Evolutionary conservation across 2,888 invertebrate species (phyloP).

Genomic region (Tachina grossa): DNA sequence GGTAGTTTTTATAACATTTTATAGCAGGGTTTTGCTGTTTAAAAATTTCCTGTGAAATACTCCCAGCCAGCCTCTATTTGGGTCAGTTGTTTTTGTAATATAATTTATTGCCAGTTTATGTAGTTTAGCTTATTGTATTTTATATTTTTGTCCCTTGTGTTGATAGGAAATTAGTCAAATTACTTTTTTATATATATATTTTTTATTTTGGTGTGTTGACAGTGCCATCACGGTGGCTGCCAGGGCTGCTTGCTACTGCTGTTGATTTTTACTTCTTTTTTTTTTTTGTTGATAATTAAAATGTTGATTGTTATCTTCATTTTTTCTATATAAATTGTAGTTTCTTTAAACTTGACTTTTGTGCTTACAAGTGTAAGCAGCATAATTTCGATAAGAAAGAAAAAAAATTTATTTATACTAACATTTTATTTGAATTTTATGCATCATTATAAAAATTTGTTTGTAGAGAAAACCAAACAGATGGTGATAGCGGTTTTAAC

Average conservation of each 20-base stretch:
- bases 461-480: background rate
- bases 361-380: conserved; percentile 24
- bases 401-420: background rate
- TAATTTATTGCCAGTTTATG: conserved; percentile 43
- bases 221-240: conserved; percentile 16
- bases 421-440: conserved; percentile 53
- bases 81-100: conserved; percentile 24
- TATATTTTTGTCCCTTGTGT: conserved; percentile 38
- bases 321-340: conserved; percentile 32
- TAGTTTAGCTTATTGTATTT: conserved; percentile 26
- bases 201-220: conserved; percentile 7
- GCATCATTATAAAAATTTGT: background rate
- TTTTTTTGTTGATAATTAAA: conserved; percentile 57
- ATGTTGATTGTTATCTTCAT: conserved; percentile 52
- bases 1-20: background rate
- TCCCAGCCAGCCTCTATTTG: background rate
- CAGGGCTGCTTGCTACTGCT: conserved; percentile 25
- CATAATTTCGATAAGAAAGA: conserved; percentile 26
- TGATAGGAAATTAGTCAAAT: conserved; percentile 66
- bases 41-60: conserved; percentile 62
- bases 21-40: background rate
- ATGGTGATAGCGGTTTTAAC: conserved; percentile 3
- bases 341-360: conserved; percentile 26
- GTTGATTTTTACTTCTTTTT: conserved; percentile 8
- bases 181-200: background rate